Conservation (phyloP, 2,113 vertebrate genomes). For the Dromaius novaehollandiae region DNA sequence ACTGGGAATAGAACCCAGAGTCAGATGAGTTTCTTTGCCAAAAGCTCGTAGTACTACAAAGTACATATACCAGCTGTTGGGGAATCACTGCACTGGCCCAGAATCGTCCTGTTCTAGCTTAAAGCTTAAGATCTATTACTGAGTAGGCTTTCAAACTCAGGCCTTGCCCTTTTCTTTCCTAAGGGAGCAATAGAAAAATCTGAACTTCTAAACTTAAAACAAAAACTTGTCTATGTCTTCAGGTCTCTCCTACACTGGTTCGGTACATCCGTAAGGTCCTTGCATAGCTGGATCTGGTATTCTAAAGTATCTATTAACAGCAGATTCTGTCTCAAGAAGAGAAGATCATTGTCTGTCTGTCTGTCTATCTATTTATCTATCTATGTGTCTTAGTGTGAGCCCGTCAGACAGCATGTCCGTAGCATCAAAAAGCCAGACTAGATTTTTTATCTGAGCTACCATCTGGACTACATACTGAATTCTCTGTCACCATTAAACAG, state of each 20-base stretch:
- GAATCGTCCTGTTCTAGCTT: slow-evolving; percentile 34
- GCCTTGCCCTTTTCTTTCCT: slow-evolving; percentile 44
- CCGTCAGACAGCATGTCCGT: slow-evolving; percentile 26
- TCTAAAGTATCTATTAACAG: neutral
- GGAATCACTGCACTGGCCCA: slow-evolving; percentile 14
- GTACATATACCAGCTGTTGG: slow-evolving; percentile 45
- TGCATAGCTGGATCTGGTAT: neutral
- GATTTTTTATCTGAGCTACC: neutral
- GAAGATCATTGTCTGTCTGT: neutral
- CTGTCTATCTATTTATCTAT: neutral
- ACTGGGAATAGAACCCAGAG: slow-evolving; percentile 46
- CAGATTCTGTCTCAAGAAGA: neutral
- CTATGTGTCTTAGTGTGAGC: neutral
- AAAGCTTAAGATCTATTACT: slow-evolving; percentile 63
- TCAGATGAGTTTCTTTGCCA: slow-evolving; percentile 52
- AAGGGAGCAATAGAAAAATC: slow-evolving; percentile 32
- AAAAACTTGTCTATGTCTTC: neutral
- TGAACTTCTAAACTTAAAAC: slow-evolving; percentile 24
- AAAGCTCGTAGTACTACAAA: slow-evolving; percentile 43
- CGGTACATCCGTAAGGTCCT: neutral
- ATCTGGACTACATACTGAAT: slow-evolving; percentile 47
- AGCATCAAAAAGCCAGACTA: slow-evolving; percentile 21
- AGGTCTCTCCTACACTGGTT: neutral
- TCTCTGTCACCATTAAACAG: slow-evolving; percentile 49
- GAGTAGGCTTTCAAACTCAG: neutral